These are phyloP conservation scores for Oxyura jamaicensis DNA, from an alignment of 2,113 vertebrate genomes.

Conservation along the genomic window DNA sequence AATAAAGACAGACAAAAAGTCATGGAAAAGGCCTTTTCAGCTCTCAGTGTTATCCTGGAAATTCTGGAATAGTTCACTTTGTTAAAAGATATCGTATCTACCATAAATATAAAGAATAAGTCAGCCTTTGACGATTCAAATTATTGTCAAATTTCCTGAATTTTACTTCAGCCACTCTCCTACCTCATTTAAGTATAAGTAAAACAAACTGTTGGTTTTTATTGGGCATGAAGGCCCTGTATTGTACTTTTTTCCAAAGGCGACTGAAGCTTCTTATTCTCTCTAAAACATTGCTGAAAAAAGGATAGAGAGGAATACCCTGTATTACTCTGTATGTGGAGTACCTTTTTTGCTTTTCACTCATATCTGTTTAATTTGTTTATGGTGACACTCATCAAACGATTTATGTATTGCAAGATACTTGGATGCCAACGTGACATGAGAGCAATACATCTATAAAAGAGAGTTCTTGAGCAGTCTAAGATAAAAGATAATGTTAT, in stretches of 20 bases:
- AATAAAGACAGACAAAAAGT: background rate
- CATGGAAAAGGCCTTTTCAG: background rate
- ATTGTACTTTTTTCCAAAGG: background rate
- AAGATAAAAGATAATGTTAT: background rate
- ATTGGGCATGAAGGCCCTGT: background rate
- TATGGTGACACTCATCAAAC: background rate
- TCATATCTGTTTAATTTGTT: background rate
- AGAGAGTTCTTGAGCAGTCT: background rate
- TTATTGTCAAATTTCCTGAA: background rate
- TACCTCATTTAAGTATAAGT: background rate
- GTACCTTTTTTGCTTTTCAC: background rate
- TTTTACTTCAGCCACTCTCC: background rate
- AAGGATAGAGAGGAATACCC: background rate
- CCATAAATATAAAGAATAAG: background rate
- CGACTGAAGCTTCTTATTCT: background rate
- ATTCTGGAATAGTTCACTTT: background rate
- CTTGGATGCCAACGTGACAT: background rate
- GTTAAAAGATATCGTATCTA: background rate
- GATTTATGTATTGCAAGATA: background rate
- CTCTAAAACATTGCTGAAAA: background rate
- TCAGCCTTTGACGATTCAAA: background rate
- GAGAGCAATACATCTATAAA: background rate
- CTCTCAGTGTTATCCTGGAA: background rate
- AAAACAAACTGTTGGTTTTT: background rate
- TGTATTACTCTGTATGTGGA: background rate